Conservation (phyloP, 2,888 invertebrate genomes). For the Lampropteryx suffumata region DNA sequence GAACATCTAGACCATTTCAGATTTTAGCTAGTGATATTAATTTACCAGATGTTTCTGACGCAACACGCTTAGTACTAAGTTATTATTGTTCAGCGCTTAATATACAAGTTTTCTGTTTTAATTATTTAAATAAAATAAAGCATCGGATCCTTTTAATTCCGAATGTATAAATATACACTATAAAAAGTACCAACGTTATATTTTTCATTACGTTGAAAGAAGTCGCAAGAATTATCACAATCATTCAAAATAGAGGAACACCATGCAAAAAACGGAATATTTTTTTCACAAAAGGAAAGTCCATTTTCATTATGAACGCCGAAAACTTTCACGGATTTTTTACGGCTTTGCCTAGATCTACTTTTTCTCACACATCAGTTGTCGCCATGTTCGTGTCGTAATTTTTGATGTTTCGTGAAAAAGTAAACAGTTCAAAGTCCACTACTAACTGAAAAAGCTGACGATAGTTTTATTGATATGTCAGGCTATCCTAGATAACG, state of each 20-base stretch:
- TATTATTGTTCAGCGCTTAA: neutral
- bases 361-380: constrained; percentile 52
- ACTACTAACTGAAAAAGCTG: no score
- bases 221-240: neutral
- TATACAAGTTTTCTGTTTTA: no score
- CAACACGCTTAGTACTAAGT: constrained; percentile 6
- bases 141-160: no score
- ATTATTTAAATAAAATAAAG: no score
- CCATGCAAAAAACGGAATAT: constrained; percentile 6
- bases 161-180: no score
- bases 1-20: constrained; percentile 23
- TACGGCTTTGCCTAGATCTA: constrained; percentile 37
- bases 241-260: neutral
- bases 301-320: constrained; percentile 24
- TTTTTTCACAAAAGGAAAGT: constrained; percentile 9
- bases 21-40: constrained; percentile 9
- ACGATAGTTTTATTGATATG: no score
- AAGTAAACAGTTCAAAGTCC: no score
- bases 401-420: no score
- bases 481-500: no score
- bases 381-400: constrained; percentile 29
- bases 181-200: no score
- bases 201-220: no score
- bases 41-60: constrained; percentile 17
- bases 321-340: constrained; percentile 29